Base-by-base conservation (phyloP, 1,140 invertebrate species). In the Aphaenogaster rudis region DNA sequence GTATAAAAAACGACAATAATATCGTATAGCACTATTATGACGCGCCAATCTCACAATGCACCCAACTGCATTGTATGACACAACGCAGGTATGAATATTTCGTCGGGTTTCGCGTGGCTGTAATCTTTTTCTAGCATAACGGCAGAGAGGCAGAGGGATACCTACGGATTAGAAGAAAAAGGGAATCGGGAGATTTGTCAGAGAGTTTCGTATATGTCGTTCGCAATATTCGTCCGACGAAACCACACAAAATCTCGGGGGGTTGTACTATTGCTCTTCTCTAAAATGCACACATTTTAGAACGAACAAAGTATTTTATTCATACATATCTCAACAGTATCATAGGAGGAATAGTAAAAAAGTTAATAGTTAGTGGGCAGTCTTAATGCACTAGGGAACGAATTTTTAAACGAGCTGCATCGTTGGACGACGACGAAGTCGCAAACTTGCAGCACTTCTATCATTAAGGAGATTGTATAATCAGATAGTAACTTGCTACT, bases 61-160 rank as follows among this genome's bases (percentile, higher is more conserved):
- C 13, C 48, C 45, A 52, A 52, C 63, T 69, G 91, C 86, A 88
- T 91, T 90, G 86, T 90, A 72, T 54, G 36, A 76, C 15, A 82
- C 33, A 61, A 17, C 67, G n/a, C 72, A 66, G 63, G 64, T 67
- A 90, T 88, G 86, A 92, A 91, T 91, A 92, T 91, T 86, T 91
- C 78, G 64, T 86, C 63, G 72, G 42, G 50, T 82, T 88, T 71
- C 66, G 45, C 71, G 79, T 69, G 64, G 52, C 64, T 74, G 82
- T 86, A 89, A 89, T 91, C 86, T 90, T 90, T 88, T 72, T 79
- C 50, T 57, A 52, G 33, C 13, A 71, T 33, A 76, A 80, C 78
- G 54, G 28, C 28, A 28, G 11, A 76, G 39, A 72, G 42, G 63
- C n/a, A 72, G 77, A 76, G 63, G 42, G 48, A 69, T 52, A 28